Percentiles rank a stretch among this genome's conserved stretches.
Evolutionary conservation across 2,888 invertebrate species (phyloP).

Genomic region (Oscheius sp.): DNA sequence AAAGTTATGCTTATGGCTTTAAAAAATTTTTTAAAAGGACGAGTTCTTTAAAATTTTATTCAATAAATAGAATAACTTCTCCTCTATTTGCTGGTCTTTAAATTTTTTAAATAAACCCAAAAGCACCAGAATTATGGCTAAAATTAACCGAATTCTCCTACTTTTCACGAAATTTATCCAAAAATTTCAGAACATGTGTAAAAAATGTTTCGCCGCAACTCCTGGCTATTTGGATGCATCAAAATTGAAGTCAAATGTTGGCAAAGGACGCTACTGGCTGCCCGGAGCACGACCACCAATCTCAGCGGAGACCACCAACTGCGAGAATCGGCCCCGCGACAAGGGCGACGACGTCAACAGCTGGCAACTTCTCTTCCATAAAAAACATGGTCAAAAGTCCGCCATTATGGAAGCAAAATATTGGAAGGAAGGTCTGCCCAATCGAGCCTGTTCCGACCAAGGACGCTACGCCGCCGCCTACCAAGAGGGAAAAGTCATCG

Average conservation of each 20-base stretch:
- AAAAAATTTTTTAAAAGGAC: no score
- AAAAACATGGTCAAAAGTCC: neutral
- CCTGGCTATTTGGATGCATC: neutral
- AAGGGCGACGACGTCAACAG: no score
- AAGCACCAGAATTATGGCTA: no score
- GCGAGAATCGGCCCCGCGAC: neutral
- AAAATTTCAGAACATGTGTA: neutral
- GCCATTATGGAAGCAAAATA: neutral
- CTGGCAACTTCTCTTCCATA: neutral
- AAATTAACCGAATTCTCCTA: no score
- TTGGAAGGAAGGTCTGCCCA: neutral
- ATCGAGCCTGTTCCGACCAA: neutral
- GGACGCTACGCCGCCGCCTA: neutral
- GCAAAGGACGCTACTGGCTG: neutral
- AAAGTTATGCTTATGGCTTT: no score
- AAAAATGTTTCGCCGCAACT: neutral
- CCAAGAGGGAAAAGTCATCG: neutral
- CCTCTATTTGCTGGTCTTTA: no score
- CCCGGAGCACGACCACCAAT: neutral
- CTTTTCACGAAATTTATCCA: neutral
- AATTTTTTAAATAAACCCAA: no score
- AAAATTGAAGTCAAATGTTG: neutral
- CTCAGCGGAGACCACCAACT: neutral
- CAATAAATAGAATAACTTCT: no score
- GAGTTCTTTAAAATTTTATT: no score